Conservation (phyloP, 2,888 invertebrate genomes). For the Galerucella nymphaeae region DNA sequence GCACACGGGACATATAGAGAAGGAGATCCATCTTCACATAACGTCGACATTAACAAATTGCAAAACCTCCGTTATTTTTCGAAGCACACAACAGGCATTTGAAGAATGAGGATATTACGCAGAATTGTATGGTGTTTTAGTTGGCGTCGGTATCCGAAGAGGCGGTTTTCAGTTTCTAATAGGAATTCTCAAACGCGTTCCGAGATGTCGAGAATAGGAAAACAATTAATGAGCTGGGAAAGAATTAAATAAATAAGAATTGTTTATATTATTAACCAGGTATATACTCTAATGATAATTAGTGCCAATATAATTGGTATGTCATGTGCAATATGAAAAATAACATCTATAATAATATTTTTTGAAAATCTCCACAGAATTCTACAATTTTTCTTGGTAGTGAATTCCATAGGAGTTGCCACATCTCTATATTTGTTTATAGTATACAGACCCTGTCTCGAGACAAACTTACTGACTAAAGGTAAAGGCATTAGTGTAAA, state of each 20-base stretch:
- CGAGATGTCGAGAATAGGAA: neutral
- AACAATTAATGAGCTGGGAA: neutral
- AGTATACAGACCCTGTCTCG: too few species aligned
- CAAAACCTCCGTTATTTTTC: slow-evolving; percentile 37
- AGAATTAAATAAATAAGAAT: neutral
- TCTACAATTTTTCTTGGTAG: too few species aligned
- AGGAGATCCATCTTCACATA: slow-evolving; percentile 3
- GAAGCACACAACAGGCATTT: slow-evolving; percentile 31
- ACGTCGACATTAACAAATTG: slow-evolving; percentile 28
- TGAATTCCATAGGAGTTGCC: too few species aligned
- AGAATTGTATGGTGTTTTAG: slow-evolving; percentile 25
- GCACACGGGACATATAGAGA: neutral
- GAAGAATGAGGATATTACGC: slow-evolving; percentile 41
- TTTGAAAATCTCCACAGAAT: too few species aligned
- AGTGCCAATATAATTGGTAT: too few species aligned
- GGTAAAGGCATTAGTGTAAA: too few species aligned
- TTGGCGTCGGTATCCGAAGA: slow-evolving; percentile 35
- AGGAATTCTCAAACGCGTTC: slow-evolving; percentile 49
- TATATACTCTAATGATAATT: too few species aligned
- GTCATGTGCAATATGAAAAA: too few species aligned
- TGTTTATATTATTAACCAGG: too few species aligned
- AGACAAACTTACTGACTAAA: too few species aligned
- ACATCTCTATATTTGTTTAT: too few species aligned
- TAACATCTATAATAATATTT: too few species aligned
- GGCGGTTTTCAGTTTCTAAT: slow-evolving; percentile 47